phyloP scores from a whole-genome alignment of 2,113 vertebrate genomes.

The Lasiurus cinereus region DNA sequence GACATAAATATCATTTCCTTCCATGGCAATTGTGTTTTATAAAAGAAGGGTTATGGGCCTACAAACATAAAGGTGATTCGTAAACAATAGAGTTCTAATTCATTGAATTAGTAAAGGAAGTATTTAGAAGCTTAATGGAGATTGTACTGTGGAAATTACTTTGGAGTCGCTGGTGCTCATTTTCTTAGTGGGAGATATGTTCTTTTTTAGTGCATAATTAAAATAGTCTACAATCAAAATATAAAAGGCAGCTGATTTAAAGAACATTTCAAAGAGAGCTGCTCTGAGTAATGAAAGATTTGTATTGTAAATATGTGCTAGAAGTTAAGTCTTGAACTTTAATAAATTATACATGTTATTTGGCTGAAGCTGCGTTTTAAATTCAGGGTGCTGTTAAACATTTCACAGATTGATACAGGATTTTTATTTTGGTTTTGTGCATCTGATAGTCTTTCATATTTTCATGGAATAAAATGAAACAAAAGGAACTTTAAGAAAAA shows the following conservation, averaged over 20 bases:
- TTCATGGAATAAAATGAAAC: conserved; percentile 84
- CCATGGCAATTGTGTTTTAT: conserved; percentile 91
- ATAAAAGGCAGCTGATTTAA: conserved; percentile 87
- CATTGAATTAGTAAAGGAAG: conserved; percentile 97
- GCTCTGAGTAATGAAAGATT: conserved; percentile 67
- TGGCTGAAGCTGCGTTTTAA: conserved; percentile 67
- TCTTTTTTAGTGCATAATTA: conserved; percentile 90
- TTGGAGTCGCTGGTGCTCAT: conserved; percentile 89
- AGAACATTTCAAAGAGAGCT: conserved; percentile 67
- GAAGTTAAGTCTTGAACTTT: conserved; percentile 67
- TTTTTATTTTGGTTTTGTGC: conserved; percentile 79
- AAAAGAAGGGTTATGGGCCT: conserved; percentile 88
- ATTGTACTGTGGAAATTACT: conserved; percentile 95
- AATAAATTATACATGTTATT: conserved; percentile 71
- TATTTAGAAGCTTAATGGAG: conserved; percentile 97
- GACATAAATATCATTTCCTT: conserved; percentile 94
- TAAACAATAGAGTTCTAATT: conserved; percentile 97
- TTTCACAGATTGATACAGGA: conserved; percentile 72
- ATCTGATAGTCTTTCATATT: conserved; percentile 78
- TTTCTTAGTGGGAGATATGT: conserved; percentile 88
- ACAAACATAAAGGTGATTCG: conserved; percentile 89
- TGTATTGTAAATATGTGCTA: conserved; percentile 66
- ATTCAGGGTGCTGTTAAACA: conserved; percentile 74
- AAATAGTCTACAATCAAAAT: conserved; percentile 89
- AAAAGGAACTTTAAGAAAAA: conserved; percentile 84